phyloP scores from a whole-genome alignment of 1,140 invertebrate species.

The Hycleus phaleratus region DNA sequence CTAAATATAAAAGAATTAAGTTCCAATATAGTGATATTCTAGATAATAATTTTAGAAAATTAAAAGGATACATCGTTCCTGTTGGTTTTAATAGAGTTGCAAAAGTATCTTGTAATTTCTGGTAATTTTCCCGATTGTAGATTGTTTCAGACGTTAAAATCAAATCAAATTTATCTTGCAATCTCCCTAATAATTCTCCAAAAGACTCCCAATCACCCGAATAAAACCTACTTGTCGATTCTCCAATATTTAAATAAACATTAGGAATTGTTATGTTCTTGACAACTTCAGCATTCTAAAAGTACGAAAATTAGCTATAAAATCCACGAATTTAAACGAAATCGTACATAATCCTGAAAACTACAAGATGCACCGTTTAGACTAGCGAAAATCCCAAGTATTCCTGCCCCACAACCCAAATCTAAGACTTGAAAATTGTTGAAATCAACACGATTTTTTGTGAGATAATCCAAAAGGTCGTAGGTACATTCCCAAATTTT shows the following conservation, averaged over 20 bases:
- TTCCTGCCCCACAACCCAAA: constrained; percentile 79
- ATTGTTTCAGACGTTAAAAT: constrained; percentile 89
- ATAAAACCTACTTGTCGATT: constrained; percentile 58
- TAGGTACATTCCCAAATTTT: constrained; percentile 86
- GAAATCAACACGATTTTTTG: constrained; percentile 41
- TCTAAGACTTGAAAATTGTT: constrained; percentile 58
- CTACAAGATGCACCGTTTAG: constrained; percentile 54
- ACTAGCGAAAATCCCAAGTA: constrained; percentile 68
- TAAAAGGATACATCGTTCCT: constrained; percentile 52
- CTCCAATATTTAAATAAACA: constrained; percentile 58
- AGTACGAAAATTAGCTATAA: constrained; percentile 24
- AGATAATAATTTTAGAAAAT: not conserved
- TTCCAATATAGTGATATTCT: constrained; percentile 3
- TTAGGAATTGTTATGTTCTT: constrained; percentile 69
- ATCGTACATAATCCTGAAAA: constrained; percentile 87
- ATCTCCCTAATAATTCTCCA: constrained; percentile 39
- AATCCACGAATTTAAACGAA: not conserved
- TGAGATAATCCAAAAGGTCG: constrained; percentile 62
- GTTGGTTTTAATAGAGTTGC: constrained; percentile 53
- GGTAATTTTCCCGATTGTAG: constrained; percentile 74
- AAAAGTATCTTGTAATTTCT: constrained; percentile 65
- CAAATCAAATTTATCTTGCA: constrained; percentile 60
- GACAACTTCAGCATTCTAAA: constrained; percentile 72
- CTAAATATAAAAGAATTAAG: constrained; percentile 27
- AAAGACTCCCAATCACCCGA: constrained; percentile 75